Conservation (phyloP, 2,797 vertebrate genomes). For the Paratrypauchen microcephalus region DNA sequence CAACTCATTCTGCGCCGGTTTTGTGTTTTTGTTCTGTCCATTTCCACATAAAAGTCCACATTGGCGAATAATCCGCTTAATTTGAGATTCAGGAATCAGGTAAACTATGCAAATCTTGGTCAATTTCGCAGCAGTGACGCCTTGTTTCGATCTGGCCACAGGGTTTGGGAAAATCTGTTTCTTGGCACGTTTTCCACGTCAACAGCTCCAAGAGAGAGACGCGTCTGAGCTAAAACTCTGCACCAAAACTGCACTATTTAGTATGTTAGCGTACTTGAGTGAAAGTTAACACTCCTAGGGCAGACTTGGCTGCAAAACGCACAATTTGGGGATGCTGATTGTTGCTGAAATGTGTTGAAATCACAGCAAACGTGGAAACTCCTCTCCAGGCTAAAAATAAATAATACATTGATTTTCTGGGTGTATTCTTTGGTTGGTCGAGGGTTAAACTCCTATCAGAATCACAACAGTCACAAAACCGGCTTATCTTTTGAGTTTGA, state of each 20-base stretch:
- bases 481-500: not conserved
- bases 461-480: constrained; percentile 1
- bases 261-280: not conserved
- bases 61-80: not conserved
- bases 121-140: not conserved
- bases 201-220: not conserved
- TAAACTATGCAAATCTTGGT: not conserved
- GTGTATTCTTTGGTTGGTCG: not conserved
- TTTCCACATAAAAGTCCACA: not conserved
- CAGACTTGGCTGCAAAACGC: not conserved
- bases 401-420: not conserved
- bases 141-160: not conserved
- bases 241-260: not conserved
- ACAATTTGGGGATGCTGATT: not conserved
- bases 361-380: not conserved
- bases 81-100: not conserved
- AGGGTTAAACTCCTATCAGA: not conserved
- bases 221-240: not conserved
- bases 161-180: not conserved
- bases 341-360: not conserved
- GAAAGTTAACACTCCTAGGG: not conserved
- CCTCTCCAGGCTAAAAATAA: not conserved
- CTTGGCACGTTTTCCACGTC: constrained; percentile 7
- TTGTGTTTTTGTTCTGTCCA: not conserved
- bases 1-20: not conserved